phyloP scores from a whole-genome alignment of 1,140 invertebrate species.

The Pinna nobilis region DNA sequence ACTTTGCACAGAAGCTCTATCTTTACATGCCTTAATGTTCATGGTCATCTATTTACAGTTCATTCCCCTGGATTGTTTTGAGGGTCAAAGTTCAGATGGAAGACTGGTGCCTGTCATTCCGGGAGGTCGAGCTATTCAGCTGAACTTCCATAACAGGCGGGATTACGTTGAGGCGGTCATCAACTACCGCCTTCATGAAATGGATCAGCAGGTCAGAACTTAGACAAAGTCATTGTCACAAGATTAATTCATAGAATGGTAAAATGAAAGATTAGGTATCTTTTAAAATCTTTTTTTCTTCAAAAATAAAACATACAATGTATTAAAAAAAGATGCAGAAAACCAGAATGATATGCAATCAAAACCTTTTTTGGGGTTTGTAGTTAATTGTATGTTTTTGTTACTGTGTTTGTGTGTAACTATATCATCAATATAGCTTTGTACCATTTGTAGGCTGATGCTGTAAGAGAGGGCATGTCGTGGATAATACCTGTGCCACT shows the following conservation, averaged over 20 bases:
- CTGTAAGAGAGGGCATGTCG: constrained; percentile 81
- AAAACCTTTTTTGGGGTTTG: too few relatives aligned
- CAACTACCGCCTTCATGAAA: constrained; percentile 80
- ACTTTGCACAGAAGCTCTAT: too few relatives aligned
- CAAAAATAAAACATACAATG: too few relatives aligned
- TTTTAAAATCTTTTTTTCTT: too few relatives aligned
- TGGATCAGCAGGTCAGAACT: constrained; percentile 78
- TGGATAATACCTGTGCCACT: constrained; percentile 82
- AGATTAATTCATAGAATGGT: too few relatives aligned
- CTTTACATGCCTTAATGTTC: too few relatives aligned
- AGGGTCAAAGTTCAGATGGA: constrained; percentile 80
- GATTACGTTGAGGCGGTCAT: constrained; percentile 81
- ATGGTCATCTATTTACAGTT: constrained; percentile 70
- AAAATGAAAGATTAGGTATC: too few relatives aligned
- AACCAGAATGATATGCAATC: too few relatives aligned
- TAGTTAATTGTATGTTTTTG: too few relatives aligned
- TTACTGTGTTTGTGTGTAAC: too few relatives aligned
- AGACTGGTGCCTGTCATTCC: constrained; percentile 79
- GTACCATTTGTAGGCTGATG: constrained; percentile 75
- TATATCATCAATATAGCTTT: constrained; percentile 6
- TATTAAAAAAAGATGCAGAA: too few relatives aligned
- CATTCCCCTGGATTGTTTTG: constrained; percentile 81
- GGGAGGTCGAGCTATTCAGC: constrained; percentile 79
- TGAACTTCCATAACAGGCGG: constrained; percentile 80
- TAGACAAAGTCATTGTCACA: too few relatives aligned